Evolutionary conservation across 2,888 invertebrate species (phyloP).

Genomic region (Podabrus alpinus): DNA sequence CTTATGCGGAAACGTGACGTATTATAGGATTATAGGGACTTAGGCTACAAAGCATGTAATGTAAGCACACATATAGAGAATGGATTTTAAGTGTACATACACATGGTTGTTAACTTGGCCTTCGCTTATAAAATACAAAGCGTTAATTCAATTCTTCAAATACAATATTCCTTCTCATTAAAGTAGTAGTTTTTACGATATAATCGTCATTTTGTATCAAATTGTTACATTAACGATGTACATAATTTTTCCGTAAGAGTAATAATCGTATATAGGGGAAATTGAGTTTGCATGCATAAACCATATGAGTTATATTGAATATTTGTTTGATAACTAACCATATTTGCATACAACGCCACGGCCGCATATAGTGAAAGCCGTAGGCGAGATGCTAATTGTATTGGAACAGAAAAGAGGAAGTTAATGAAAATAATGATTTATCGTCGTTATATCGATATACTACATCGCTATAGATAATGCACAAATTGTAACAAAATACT

Average conservation of each 20-base stretch:
- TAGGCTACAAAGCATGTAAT: conserved; percentile 17
- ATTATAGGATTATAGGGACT: conserved; percentile 17
- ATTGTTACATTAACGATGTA: neutral
- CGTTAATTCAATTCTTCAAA: neutral
- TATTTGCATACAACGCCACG: neutral
- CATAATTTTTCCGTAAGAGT: neutral
- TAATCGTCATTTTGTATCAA: neutral
- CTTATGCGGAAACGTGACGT: conserved; percentile 16
- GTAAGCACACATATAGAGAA: conserved; percentile 8
- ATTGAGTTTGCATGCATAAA: neutral
- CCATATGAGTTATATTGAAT: neutral
- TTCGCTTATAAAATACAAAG: neutral
- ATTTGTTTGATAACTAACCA: neutral
- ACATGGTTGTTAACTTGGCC: neutral
- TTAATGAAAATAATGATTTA: conserved; percentile 13
- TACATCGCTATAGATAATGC: too few relatives aligned
- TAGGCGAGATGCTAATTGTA: neutral
- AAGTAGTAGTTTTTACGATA: neutral
- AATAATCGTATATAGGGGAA: neutral
- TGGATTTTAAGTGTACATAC: conserved; percentile 7
- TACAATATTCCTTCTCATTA: neutral
- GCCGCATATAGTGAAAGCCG: neutral
- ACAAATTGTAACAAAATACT: conserved; percentile 10
- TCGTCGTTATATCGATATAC: neutral
- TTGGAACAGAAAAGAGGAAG: neutral